phyloP scores from a whole-genome alignment of 2,888 invertebrate species.

The Oxytorus armatus region DNA sequence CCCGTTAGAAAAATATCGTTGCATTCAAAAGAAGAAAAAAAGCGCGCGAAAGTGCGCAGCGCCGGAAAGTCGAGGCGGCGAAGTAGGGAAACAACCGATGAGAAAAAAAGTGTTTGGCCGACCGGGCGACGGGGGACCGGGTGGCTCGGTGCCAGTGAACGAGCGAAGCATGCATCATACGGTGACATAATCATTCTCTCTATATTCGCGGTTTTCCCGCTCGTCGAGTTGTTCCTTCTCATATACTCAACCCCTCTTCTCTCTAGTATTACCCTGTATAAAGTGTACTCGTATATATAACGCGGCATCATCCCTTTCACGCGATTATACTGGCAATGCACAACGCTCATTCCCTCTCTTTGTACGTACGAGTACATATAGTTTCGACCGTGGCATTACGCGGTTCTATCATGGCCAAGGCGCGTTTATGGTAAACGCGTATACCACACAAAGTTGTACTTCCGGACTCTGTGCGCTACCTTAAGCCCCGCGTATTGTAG shows the following conservation, averaged over 20 bases:
- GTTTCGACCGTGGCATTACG: slow-evolving; percentile 74
- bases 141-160: slow-evolving; percentile 79
- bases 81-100: slow-evolving; percentile 9
- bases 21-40: neutral
- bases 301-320: slow-evolving; percentile 46
- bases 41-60: neutral
- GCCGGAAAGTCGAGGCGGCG: neutral
- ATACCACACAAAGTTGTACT: slow-evolving; percentile 71
- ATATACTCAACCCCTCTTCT: neutral
- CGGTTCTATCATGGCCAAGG: slow-evolving; percentile 73
- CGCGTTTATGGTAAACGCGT: slow-evolving; percentile 72
- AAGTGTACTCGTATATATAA: slow-evolving; percentile 1
- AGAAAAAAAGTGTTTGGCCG: slow-evolving; percentile 57
- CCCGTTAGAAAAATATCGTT: neutral
- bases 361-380: slow-evolving; percentile 65
- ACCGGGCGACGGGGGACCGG: slow-evolving; percentile 76
- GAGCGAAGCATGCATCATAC: slow-evolving; percentile 74
- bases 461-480: slow-evolving; percentile 56
- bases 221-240: slow-evolving; percentile 74
- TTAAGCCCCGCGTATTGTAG: neutral
- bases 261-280: neutral
- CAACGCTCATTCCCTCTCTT: slow-evolving; percentile 65
- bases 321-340: slow-evolving; percentile 67
- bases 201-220: slow-evolving; percentile 77
- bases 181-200: slow-evolving; percentile 80